Percentiles rank a stretch among this genome's conserved stretches.
These are phyloP conservation scores for Cyprinus carpio DNA, from an alignment of 2,113 vertebrate species.

Conservation along the genomic window DNA sequence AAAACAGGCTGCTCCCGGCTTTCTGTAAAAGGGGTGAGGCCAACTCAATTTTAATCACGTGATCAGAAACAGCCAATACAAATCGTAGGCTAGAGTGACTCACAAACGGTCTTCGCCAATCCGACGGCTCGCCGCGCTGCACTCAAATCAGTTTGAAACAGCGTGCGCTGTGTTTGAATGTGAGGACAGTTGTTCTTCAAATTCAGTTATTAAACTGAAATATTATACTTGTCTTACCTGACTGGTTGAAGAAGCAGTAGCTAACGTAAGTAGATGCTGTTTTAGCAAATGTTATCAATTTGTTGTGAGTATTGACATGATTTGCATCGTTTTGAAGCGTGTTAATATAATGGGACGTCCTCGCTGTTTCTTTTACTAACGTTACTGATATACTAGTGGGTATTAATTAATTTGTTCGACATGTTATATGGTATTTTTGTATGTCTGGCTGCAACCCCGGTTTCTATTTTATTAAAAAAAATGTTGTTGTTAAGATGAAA, in stretches of 20 bases:
- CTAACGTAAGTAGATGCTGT: slow-evolving; percentile 6
- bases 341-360: not conserved
- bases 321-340: not conserved
- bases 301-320: not conserved
- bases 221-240: not conserved
- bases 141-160: slow-evolving; percentile 58
- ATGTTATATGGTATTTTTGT: not conserved
- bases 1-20: slow-evolving; percentile 53
- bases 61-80: not conserved
- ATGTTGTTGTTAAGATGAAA: not conserved
- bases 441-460: not conserved
- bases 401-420: not conserved
- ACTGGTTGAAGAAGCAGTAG: not conserved
- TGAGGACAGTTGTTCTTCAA: not conserved
- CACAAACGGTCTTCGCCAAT: slow-evolving; percentile 66
- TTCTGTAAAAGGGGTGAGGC: not conserved
- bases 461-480: not conserved
- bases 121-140: slow-evolving; percentile 45
- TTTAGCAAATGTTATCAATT: not conserved
- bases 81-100: slow-evolving; percentile 59
- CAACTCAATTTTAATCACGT: slow-evolving; percentile 8
- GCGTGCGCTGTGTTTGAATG: not conserved
- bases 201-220: not conserved
- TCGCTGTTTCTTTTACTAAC: not conserved
- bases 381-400: not conserved